A percentile compares a stretch with the other conserved stretches of the same genome.
Evolutionary conservation across 2,797 vertebrate species (phyloP).

Genomic region (Spinus pinus): DNA sequence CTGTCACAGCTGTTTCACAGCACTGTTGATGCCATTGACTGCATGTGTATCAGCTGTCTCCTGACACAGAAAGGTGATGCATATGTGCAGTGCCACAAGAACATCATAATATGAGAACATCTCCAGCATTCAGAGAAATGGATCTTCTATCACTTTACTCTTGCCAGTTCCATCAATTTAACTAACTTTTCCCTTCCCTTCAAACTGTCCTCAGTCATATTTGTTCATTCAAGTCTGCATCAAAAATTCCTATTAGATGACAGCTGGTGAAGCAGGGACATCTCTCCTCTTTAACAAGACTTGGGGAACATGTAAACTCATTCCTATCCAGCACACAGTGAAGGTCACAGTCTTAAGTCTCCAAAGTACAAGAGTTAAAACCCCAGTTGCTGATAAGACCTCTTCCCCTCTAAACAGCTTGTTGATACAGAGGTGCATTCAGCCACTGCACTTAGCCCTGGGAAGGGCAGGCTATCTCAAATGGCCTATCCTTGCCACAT

Average conservation of each 20-base stretch:
- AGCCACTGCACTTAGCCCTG: neutral
- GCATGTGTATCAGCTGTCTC: accelerated
- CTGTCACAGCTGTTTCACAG: neutral
- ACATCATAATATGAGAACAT: neutral
- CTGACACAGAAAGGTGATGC: neutral
- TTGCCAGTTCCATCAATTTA: neutral
- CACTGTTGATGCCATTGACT: neutral
- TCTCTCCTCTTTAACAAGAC: neutral
- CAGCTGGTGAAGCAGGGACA: neutral
- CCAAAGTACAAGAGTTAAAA: neutral
- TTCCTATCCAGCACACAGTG: neutral
- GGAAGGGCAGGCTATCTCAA: neutral
- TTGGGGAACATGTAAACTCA: neutral
- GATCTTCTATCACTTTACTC: neutral
- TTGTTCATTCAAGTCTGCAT: neutral
- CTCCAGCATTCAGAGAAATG: neutral
- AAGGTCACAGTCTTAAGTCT: neutral
- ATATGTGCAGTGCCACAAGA: neutral
- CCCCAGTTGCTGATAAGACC: neutral
- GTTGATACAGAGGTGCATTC: neutral
- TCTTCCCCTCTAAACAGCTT: neutral
- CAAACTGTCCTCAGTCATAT: neutral
- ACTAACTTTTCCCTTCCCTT: neutral
- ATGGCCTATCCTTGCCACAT: neutral
- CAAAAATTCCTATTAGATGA: neutral